Base-by-base conservation (phyloP, 2,888 invertebrate genomes). In the Phalera bucephala region DNA sequence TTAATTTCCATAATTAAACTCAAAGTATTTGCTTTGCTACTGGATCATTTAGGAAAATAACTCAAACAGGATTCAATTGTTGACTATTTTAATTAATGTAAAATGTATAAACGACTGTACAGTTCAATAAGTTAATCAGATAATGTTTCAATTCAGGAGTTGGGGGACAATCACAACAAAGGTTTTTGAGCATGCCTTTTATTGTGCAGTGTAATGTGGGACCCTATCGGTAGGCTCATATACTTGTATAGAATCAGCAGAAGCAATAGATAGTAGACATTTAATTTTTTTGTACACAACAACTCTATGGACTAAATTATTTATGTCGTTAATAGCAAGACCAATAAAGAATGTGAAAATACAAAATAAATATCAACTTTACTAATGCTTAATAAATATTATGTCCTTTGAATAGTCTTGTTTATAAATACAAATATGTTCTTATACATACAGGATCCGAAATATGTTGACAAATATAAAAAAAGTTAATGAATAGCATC, bases 71-170 rank as follows among this genome's bases (percentile, higher is more conserved):
- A 42, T 64, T 65, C 3, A 29, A 62, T 73, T 80, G 69, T 81
- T 72, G 80, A 83, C 80, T 80, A 77, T 80, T 82, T 84, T 84
- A 83, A 84, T 83, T 71, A 71, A 76, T 77, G 78, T 80, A 83
- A 80, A 81, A 78, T 79, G 73, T 81, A 80, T 80, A 81, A 81
- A 82, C 74, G 62, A 74, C 82, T 82, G 82, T 82, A 82, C 79
- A 82, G 75, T 79, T 70, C 65, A 76, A 78, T 83, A 81, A 82
- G 78, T 80, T 80, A 72, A 70, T 72, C 64, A 60, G 69, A 70
- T 64, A 68, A 59, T 8, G 67, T 72, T 70, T 48, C 52, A 65
- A 71, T 69, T 47, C 52, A 65, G 65, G 69, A 62, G 64, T 57
- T 64, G 48, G 65, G 67, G 67, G 71, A 68, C 71, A 64, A 65